Base-by-base conservation (phyloP, 2,888 invertebrate species). In the Conomelus anceps region DNA sequence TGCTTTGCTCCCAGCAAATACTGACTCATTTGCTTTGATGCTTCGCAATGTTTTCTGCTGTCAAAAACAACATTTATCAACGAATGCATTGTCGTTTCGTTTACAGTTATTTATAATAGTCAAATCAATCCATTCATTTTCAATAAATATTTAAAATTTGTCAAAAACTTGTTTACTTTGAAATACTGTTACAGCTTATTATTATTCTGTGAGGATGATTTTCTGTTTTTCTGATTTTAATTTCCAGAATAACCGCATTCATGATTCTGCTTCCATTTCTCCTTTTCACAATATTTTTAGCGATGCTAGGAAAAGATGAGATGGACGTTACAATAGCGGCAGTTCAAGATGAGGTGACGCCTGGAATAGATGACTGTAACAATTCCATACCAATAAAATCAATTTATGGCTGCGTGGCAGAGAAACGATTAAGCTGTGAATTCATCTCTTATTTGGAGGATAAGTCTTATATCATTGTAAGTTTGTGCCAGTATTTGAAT, bases 291-390 rank as follows among this genome's bases (percentile, higher is more conserved):
- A 93, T 98, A 86, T 98, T 98, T 94, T 98, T 98, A 92, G 93
- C 97, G 86, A 96, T 98, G 23, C 97, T 98, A 91, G 98, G 98
- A n/a, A 97, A 97, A 92, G 97, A 97, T 92, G 98, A 98, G 0
- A 94, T 94, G 9, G 96, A 96, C 22, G 94, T 98, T 0, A 95
- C 95, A 88, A 93, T 98, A 84, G 97, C 96, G 0, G 95, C 98
- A 23, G 96, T 97, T 22, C 98, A 98, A 93, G 94, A 97, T 91
- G 98, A 98, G 93, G 95, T 95, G 0, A 92, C 93, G 29, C 89
- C 88, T 7, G 89, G 86, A 3, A 85, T 9, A 26, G 41, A 22
- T 88, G 89, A 24, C 88, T 88, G 84, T 41, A 22, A 24, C 11
- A 29, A 22, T 0, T 26, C 7, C 29, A 34, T 26, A 0, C 24